Conservation (phyloP, 2,113 vertebrate genomes). For the Tinamus guttatus region DNA sequence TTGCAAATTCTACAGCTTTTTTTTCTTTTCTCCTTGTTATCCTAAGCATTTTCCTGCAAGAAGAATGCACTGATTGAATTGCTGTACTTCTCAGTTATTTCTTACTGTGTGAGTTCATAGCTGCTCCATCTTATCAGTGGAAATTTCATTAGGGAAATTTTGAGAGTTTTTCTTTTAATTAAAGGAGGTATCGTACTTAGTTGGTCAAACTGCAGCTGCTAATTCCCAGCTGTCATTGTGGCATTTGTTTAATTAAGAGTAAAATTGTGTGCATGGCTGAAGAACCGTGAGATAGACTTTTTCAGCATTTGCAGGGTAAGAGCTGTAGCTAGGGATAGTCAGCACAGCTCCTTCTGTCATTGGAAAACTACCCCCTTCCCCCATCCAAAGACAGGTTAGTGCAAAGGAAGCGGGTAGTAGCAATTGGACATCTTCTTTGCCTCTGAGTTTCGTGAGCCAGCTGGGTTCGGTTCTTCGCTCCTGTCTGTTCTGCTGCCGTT, state of each 20-base stretch:
- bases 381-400: rapidly evolving
- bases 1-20: background rate
- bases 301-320: background rate
- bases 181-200: background rate
- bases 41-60: background rate
- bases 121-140: background rate
- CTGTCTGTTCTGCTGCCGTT: no score
- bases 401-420: background rate
- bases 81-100: background rate
- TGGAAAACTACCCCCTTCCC: background rate
- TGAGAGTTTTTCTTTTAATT: constrained; percentile 45
- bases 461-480: background rate
- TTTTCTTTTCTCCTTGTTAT: background rate
- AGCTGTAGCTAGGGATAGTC: background rate
- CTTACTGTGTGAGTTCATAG: background rate
- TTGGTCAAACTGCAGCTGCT: constrained; percentile 20
- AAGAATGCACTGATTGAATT: background rate
- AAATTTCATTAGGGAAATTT: constrained; percentile 32
- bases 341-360: rapidly evolving
- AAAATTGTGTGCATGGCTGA: background rate
- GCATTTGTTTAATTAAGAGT: constrained; percentile 48
- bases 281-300: background rate
- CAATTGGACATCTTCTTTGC: rapidly evolving
- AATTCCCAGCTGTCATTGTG: constrained; percentile 40
- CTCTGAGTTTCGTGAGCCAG: background rate